Evolutionary conservation across 2,888 invertebrate species (phyloP), one percentile per base, ranked within the genome.

Genomic region (Leucoptera coffeella): DNA sequence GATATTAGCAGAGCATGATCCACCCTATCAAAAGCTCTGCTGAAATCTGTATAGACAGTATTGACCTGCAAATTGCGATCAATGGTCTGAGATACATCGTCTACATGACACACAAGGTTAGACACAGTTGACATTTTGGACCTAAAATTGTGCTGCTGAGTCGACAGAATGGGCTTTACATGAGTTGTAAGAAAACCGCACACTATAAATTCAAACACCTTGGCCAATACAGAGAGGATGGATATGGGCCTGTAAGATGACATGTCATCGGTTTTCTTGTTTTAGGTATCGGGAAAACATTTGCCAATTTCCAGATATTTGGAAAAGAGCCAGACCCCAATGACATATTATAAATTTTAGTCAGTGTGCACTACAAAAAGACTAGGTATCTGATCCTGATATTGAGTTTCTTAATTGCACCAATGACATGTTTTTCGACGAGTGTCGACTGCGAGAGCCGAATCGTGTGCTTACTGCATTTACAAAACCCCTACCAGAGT

Each of bases 131-230:
- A 22, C 2, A 12, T 2, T 12, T 26, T 23, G 3, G n/a, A 9
- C 8, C 11, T 5, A 14, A 29, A 29, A 9, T 26, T 22, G 14
- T 29, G 26, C 11, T 26, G 26, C 9, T 14, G 4, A 14, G 10
- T 7, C 3, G 23, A 22, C 8, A 34, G 8, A 4, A 12, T 7
- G 1, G 27, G 25, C 17, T 27, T 30, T 2, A 29, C 9, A 2
- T 10, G 7, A 6, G 27, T 26, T n/a, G 12, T 28, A 4, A 34
- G 6, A 4, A 12, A 20, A 15, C 29, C 28, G n/a, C 25, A 30
- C 3, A 33, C 22, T 5, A 33, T 24, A 6, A 15, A 22, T 20
- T 31, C 30, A 21, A 31, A 31, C 2, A 30, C 12, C 24, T 32
- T 32, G 4, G 31, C 29, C 2, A 32, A 10, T 4, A 17, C n/a